Evolutionary conservation across 2,113 vertebrate species (phyloP).

Genomic region (Xerus inauris): DNA sequence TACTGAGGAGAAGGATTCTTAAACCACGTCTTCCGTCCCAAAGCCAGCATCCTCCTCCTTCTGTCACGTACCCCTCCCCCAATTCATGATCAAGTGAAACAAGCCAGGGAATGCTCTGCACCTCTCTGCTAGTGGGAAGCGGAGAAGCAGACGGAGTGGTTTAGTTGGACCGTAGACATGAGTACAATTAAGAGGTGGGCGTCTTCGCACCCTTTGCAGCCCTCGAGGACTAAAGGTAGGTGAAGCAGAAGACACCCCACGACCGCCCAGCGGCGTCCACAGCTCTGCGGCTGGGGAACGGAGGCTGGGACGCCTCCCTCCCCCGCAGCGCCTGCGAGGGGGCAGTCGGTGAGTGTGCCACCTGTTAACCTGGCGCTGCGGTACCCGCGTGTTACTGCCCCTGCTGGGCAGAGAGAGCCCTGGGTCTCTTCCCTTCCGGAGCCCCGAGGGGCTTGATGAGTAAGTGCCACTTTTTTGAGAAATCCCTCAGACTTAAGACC

Average conservation of each 20-base stretch:
- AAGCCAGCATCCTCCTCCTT: conserved; percentile 7
- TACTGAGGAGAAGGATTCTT: conserved; percentile 70
- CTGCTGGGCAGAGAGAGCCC: conserved; percentile 8
- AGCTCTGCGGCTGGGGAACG: not conserved
- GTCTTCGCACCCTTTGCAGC: conserved; percentile 65
- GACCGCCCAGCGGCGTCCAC: not conserved
- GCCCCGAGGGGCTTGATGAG: conserved; percentile 40
- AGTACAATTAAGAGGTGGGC: conserved; percentile 72
- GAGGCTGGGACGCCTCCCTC: not conserved
- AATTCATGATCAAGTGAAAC: conserved; percentile 28
- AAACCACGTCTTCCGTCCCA: conserved; percentile 55
- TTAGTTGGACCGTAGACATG: conserved; percentile 69
- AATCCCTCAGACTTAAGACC: not conserved
- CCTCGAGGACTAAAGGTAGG: conserved; percentile 83
- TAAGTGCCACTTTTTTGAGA: conserved; percentile 37
- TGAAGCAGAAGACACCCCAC: conserved; percentile 48
- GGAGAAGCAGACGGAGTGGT: conserved; percentile 59
- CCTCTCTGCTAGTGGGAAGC: conserved; percentile 70
- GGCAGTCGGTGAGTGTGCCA: conserved; percentile 54
- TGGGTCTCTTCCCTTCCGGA: not conserved
- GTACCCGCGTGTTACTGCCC: not conserved
- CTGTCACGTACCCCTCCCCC: conserved; percentile 36
- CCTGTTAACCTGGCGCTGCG: conserved; percentile 69
- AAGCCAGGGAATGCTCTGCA: not conserved
- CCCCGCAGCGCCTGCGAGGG: not conserved